Evolutionary conservation across 2,888 invertebrate species (phyloP).

Genomic region (Cataglyphis livida): DNA sequence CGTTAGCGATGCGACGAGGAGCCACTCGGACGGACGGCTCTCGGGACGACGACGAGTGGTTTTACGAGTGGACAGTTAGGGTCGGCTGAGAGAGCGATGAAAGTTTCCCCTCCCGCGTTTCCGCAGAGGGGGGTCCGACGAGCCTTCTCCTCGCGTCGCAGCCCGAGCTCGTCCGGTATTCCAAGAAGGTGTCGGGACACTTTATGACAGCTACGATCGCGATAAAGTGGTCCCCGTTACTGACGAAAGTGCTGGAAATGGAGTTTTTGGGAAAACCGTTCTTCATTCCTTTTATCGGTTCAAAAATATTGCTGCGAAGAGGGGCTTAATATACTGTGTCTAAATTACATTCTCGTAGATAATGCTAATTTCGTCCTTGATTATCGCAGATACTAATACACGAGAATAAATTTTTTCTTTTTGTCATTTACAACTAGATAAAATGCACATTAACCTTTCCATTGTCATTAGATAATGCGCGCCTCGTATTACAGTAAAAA

Average conservation of each 20-base stretch:
- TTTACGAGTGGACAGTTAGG: slow-evolving; percentile 71
- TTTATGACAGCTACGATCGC: slow-evolving; percentile 70
- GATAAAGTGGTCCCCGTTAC: slow-evolving; percentile 67
- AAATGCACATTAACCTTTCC: background rate
- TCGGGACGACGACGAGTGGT: slow-evolving; percentile 58
- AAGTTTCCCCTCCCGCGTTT: slow-evolving; percentile 65
- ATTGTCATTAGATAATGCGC: background rate
- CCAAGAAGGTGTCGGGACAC: slow-evolving; percentile 47
- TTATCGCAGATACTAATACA: background rate
- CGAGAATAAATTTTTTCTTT: background rate
- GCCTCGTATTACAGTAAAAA: background rate
- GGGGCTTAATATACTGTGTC: background rate
- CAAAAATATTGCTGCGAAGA: background rate
- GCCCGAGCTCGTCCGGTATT: slow-evolving; percentile 28
- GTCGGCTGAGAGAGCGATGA: slow-evolving; percentile 63
- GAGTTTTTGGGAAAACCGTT: slow-evolving; percentile 23
- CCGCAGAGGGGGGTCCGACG: slow-evolving; percentile 58
- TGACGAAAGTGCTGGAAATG: slow-evolving; percentile 9
- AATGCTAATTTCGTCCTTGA: background rate
- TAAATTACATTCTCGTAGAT: background rate
- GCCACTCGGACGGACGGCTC: slow-evolving; percentile 54
- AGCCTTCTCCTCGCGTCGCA: slow-evolving; percentile 15
- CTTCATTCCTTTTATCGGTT: background rate
- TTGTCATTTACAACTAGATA: background rate
- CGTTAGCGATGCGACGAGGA: slow-evolving; percentile 70